Evolutionary conservation across 2,888 invertebrate species (phyloP), one percentile per base, ranked within the genome.

Genomic region (Miltochrista miniata): DNA sequence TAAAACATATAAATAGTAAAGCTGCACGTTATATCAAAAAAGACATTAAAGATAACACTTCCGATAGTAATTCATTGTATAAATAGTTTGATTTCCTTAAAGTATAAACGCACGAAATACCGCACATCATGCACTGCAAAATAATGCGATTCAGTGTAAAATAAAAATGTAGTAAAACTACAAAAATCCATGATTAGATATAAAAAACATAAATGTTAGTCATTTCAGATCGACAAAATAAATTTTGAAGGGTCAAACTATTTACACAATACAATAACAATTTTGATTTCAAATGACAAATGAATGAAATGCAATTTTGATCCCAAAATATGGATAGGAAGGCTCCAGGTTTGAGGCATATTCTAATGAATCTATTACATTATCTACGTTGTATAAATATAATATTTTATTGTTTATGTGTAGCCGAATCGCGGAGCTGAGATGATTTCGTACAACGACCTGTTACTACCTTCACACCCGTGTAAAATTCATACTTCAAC

Each of bases 1-100:
- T 87, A 87, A 85, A 86, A 85, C 79, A 86, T 87, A 84, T 90
- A 92, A 89, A 91, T 87, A 88, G 86, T 90, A 90, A 90, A 90
- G 90, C 89, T 90, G 90, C 88, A 82, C 84, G 74, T 75, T 81
- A 80, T 74, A 78, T 74, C 63, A 76, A 74, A 73, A 70, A 66
- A 74, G 67, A 63, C 64, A 61, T 72, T 65, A 55, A 55, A 59
- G 35, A 50, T 59, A 68, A 66, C 59, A 68, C 69, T 62, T 58
- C 48, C 64, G 66, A 64, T 63, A 70, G 46, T 56, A 50, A 45
- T 43, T 49, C 52, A 58, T 38, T 45, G 45, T 48, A 45, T 50
- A 54, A 48, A 54, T 51, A 56, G 44, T 49, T 49, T 52, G 52
- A 50, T 41, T 52, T 60, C 56, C 36, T 59, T 51, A 51, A 54